Percentiles rank a stretch among this genome's conserved stretches.
Conservation (phyloP, 2,113 vertebrate genomes). For the Tychaedon coryphoeus region DNA sequence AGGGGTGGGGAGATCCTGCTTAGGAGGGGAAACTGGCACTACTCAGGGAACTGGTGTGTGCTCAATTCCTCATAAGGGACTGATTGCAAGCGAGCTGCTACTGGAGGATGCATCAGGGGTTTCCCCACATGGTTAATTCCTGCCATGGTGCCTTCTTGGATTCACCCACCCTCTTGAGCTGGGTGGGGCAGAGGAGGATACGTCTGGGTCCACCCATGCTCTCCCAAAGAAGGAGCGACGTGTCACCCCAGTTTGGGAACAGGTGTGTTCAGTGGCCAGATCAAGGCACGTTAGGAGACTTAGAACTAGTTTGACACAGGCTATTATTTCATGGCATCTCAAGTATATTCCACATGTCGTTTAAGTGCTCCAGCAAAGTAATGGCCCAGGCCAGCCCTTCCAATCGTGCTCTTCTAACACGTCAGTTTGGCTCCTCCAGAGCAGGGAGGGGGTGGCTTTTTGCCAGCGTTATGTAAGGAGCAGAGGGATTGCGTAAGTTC, state of each 20-base stretch:
- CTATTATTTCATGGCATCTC: conserved; percentile 53
- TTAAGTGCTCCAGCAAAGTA: conserved; percentile 21
- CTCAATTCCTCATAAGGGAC: neutral
- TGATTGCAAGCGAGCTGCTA: neutral
- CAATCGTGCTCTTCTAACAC: conserved; percentile 3
- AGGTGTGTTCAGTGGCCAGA: conserved; percentile 58
- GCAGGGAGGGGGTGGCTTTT: conserved; percentile 48
- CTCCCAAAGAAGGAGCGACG: neutral
- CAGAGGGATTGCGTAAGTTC: conserved; percentile 29
- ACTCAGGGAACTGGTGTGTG: neutral
- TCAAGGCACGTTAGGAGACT: neutral
- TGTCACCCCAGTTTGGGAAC: conserved; percentile 45
- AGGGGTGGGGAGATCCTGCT: neutral
- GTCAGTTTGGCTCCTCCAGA: conserved; percentile 48
- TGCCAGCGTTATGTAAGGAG: conserved; percentile 50
- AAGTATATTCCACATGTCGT: conserved; percentile 32
- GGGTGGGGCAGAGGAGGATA: conserved; percentile 16
- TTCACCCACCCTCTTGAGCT: neutral
- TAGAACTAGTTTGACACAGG: conserved; percentile 30
- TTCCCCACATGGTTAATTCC: neutral
- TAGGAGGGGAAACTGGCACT: neutral
- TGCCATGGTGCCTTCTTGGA: neutral
- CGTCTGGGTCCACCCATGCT: neutral
- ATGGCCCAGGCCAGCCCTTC: conserved; percentile 31
- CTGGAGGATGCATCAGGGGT: neutral